Percentiles rank a stretch among this genome's conserved stretches.
Conservation (phyloP, 1,140 invertebrate genomes). For the Zaprionus camerounensis region DNA sequence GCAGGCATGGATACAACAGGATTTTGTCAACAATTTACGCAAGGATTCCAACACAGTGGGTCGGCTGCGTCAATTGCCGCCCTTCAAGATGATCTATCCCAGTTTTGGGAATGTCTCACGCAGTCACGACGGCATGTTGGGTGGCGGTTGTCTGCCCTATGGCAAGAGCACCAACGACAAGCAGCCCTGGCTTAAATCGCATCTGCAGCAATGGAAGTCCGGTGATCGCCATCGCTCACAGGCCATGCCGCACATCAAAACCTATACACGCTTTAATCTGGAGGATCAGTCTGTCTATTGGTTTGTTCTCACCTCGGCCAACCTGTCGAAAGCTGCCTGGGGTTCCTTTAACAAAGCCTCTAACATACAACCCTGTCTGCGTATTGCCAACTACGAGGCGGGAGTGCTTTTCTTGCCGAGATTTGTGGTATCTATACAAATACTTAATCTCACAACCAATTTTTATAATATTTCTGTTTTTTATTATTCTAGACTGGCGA, state of each 20-base stretch:
- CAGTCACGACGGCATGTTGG: conserved; percentile 93
- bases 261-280: conserved; percentile 91
- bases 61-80: conserved; percentile 66
- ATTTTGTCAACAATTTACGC: conserved; percentile 88
- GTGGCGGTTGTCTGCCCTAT: conserved; percentile 96
- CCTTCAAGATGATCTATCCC: conserved; percentile 87
- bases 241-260: conserved; percentile 97
- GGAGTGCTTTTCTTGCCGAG: conserved; percentile 95
- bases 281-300: conserved; percentile 89
- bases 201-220: conserved; percentile 94
- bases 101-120: conserved; percentile 90
- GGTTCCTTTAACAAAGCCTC: conserved; percentile 90
- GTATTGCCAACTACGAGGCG: conserved; percentile 95
- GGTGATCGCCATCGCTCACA: conserved; percentile 87
- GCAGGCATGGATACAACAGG: conserved; percentile 89
- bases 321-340: conserved; percentile 98
- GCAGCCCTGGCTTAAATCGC: conserved; percentile 92
- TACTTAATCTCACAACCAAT: background rate
- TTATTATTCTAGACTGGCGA: conserved; percentile 73
- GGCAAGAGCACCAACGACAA: conserved; percentile 91
- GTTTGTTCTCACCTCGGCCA: conserved; percentile 96
- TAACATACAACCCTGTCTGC: conserved; percentile 86
- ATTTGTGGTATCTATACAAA: conserved; percentile 87
- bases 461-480: background rate
- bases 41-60: conserved; percentile 84